These are phyloP conservation scores for Epistrophe eligans DNA, from an alignment of 2,888 invertebrate genomes.

Conservation along the genomic window DNA sequence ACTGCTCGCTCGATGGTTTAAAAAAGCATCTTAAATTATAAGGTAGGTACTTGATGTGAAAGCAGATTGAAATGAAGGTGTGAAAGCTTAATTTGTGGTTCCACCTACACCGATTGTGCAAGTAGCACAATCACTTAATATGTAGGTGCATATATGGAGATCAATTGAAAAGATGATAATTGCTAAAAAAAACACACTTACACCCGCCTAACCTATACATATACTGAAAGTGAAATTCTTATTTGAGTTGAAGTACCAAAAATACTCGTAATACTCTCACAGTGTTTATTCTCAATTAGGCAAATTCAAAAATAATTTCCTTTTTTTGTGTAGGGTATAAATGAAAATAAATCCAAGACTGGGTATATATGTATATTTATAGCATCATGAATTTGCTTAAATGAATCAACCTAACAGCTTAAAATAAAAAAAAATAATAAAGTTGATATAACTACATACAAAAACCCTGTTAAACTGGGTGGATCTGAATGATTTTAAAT, in stretches of 20 bases:
- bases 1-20: not conserved
- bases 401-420: not conserved
- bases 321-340: no score
- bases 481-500: no score
- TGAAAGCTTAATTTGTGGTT: not conserved
- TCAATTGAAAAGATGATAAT: not conserved
- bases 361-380: no score
- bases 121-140: not conserved
- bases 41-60: not conserved
- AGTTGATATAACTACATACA: no score
- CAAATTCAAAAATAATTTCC: not conserved
- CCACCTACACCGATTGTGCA: not conserved
- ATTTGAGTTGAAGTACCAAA: not conserved
- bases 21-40: not conserved
- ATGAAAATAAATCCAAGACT: not conserved
- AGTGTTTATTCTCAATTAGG: slow-evolving; percentile 21
- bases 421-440: no score
- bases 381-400: not conserved
- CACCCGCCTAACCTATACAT: not conserved
- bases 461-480: no score
- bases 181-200: no score
- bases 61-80: not conserved
- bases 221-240: slow-evolving; percentile 5
- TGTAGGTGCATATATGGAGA: not conserved
- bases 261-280: not conserved